Evolutionary conservation across 2,888 invertebrate genomes (phyloP), one percentile per base, ranked within the genome.

Genomic region (Lomographa bimaculata): DNA sequence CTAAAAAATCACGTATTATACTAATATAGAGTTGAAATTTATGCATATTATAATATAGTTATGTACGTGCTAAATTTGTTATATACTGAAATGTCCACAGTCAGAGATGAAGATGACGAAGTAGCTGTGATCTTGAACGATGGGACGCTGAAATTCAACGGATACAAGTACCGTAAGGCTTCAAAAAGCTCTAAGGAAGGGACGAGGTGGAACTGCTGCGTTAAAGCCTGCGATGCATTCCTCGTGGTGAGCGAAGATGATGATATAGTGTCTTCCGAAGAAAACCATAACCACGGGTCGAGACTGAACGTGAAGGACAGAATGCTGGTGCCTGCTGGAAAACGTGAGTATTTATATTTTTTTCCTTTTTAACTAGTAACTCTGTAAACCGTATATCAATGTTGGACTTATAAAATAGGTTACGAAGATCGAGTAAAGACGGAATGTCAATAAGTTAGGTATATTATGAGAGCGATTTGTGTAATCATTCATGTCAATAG

Each of bases 131-230:
- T 53, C 8, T 24, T 47, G 8, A 50, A 36, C n/a, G 45, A 47
- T 23, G 53, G 53, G 6, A 47, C 50, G 3, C 17, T 53, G 8
- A 50, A 53, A 6, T 41, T 53, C 7, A 53, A 53, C 23, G 50
- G 50, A 1, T 53, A 47, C 14, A 38, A 44, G 3, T 53, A 47
- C 10, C 26, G 38, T 5, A 53, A 50, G 19, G 33, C 12, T 14
- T 28, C 50, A 0, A 44, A 38, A 8, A 43, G 38, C 4, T 46
- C 41, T 16, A 34, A 47, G 7, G 28, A 35, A 32, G 53, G 53
- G 1, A 45, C 45, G 5, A 38, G 37, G 4, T 53, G 53, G 53
- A 29, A 24, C 2, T 53, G 53, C 26, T 42, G 48, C 2, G 44
- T 45, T 5, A 44, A 40, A 2, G 44, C 44, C n/a, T 54, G 54